phyloP scores from a whole-genome alignment of 2,113 vertebrate genomes.

The Glaucomys volans region DNA sequence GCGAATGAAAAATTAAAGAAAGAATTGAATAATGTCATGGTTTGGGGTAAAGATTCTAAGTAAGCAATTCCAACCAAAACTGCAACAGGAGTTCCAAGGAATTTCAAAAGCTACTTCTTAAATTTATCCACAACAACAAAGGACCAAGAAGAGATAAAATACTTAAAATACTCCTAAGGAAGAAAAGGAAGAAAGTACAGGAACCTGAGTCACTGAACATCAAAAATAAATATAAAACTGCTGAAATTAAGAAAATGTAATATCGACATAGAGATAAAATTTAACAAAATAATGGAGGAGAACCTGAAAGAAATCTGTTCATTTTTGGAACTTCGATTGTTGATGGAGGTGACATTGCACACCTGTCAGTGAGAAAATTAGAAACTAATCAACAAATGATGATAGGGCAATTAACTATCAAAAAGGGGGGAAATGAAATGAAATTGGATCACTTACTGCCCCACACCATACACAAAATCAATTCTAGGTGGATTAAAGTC shows the following conservation, averaged over 20 bases:
- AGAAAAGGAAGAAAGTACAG: not conserved
- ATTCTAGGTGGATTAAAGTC: not conserved
- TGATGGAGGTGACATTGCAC: not conserved
- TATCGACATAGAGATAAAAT: not conserved
- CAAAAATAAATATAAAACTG: not conserved
- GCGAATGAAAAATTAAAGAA: conserved; percentile 2
- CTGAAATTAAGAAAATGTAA: not conserved
- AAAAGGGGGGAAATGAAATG: not conserved
- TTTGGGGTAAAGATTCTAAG: not conserved
- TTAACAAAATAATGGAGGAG: not conserved
- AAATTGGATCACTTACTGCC: not conserved
- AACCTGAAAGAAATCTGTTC: not conserved
- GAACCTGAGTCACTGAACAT: not conserved
- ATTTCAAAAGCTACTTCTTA: not conserved
- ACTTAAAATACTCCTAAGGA: not conserved
- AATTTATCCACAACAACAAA: not conserved
- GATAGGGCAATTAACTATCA: not conserved
- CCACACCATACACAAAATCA: not conserved
- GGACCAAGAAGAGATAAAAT: not conserved
- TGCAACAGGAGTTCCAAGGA: not conserved
- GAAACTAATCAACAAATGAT: not conserved
- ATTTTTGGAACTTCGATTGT: not conserved
- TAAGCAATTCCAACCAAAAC: not conserved
- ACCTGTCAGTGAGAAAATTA: not conserved
- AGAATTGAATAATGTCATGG: not conserved